Conservation (phyloP, 2,797 vertebrate genomes). For the Synanceia verrucosa region DNA sequence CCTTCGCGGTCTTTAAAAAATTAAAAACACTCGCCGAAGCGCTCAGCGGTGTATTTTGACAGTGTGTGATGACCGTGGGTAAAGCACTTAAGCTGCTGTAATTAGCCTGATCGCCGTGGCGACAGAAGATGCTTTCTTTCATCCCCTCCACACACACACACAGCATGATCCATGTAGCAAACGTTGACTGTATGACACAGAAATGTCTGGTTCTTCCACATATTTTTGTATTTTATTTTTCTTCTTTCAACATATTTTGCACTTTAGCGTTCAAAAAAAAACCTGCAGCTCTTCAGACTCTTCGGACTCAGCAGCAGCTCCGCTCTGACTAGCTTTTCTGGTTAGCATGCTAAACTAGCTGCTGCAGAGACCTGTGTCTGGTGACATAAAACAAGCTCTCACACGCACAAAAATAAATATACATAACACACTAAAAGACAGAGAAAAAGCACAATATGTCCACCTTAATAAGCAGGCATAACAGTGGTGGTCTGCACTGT, state of each 20-base stretch:
- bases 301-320: too few species aligned
- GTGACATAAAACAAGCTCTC: too few species aligned
- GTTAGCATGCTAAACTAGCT: too few species aligned
- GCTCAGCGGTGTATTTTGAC: slow-evolving; percentile 78
- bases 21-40: slow-evolving; percentile 56
- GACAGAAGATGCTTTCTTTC: slow-evolving; percentile 83
- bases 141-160: slow-evolving; percentile 63
- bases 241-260: too few species aligned
- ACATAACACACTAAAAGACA: too few species aligned
- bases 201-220: neutral
- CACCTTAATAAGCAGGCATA: neutral
- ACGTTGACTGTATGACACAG: slow-evolving; percentile 10
- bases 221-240: too few species aligned
- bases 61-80: slow-evolving; percentile 84
- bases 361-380: too few species aligned
- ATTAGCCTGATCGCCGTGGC: slow-evolving; percentile 82
- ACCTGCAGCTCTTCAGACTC: too few species aligned
- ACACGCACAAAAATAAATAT: too few species aligned
- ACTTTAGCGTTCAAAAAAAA: too few species aligned
- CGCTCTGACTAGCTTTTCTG: too few species aligned
- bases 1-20: slow-evolving; percentile 73
- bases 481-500: neutral
- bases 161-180: slow-evolving; percentile 41
- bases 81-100: slow-evolving; percentile 87
- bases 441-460: too few species aligned